Base-by-base conservation (phyloP, 2,113 vertebrate species). In the Sylvilagus bachmani region DNA sequence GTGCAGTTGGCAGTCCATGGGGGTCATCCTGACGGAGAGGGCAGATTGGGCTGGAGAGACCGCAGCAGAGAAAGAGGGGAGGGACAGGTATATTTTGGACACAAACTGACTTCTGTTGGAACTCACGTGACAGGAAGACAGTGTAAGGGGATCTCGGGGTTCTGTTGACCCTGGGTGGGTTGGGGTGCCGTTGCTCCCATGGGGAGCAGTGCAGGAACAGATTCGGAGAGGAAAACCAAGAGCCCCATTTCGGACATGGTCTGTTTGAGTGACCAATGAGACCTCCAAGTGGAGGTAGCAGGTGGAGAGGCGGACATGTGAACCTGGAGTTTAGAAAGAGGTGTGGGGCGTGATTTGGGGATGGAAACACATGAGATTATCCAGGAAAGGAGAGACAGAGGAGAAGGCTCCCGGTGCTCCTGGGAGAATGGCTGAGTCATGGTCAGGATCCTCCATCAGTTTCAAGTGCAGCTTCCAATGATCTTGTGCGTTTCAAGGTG, bases 401-500 rank as follows among this genome's bases (percentile, higher is more conserved):
- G 25, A 55, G 74, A 86, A 93, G 61, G 22, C 80, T 78, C 38
- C 4, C 38, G 75, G 49, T 81, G 70, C 16, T 75, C 29, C 31
- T n/a, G 44, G 10, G 12, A 66, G 22, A 58, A 19, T 9, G 10
- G 25, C 53, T 29, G 22, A 19, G 33, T 55, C 81, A n/a, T 80
- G 33, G 83, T 61, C 79, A 82, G 19, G 77, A 29, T 55, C n/a
- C 36, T 81, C 51, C 49, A 24, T 91, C 66, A 27, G 74, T 95
- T 94, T 94, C 84, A 74, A 25, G 67, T 67, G 31, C 38, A 80
- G 33, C 25, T 96, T 93, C 81, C 90, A 21, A 51, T 78, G 79
- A 25, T 66, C 25, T 78, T 75, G 6, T 64, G n/a, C n/a, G n/a
- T n/a, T n/a, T 31, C 44, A 69, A 87, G 21, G 19, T 93, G 89